A percentile compares a stretch with the other conserved stretches of the same genome.
Evolutionary conservation across 2,888 invertebrate species (phyloP).

Genomic region (Netelia fuscicornis): DNA sequence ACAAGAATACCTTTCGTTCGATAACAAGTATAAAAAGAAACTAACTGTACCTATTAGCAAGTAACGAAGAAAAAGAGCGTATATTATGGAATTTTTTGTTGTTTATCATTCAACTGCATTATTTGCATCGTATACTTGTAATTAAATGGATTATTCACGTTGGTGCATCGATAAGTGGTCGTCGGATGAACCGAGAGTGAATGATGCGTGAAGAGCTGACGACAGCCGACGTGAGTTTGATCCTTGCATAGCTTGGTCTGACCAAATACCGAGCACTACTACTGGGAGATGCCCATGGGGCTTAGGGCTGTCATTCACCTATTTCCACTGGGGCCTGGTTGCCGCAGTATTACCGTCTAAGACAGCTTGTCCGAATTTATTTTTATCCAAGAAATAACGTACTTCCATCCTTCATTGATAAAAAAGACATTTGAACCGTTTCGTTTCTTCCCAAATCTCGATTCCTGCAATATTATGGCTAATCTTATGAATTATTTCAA

Average conservation of each 20-base stretch:
- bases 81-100: not conserved
- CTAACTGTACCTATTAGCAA: too few species aligned
- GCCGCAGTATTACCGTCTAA: not conserved
- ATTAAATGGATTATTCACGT: not conserved
- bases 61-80: too few species aligned
- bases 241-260: not conserved
- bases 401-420: too few species aligned
- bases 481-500: too few species aligned
- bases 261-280: slow-evolving; percentile 36
- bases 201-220: not conserved
- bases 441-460: too few species aligned
- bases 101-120: not conserved
- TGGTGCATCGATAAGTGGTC: not conserved
- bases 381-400: too few species aligned
- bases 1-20: too few species aligned
- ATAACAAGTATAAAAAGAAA: too few species aligned
- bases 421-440: too few species aligned
- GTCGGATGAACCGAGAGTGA: not conserved
- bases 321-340: slow-evolving; percentile 1
- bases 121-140: not conserved
- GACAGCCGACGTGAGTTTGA: not conserved
- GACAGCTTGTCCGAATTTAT: too few species aligned
- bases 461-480: too few species aligned
- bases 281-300: slow-evolving; percentile 18
- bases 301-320: not conserved